Percentiles rank a stretch among this genome's conserved stretches.
Evolutionary conservation across 2,113 vertebrate species (phyloP).

Genomic region (Myrmecophaga tridactyla): DNA sequence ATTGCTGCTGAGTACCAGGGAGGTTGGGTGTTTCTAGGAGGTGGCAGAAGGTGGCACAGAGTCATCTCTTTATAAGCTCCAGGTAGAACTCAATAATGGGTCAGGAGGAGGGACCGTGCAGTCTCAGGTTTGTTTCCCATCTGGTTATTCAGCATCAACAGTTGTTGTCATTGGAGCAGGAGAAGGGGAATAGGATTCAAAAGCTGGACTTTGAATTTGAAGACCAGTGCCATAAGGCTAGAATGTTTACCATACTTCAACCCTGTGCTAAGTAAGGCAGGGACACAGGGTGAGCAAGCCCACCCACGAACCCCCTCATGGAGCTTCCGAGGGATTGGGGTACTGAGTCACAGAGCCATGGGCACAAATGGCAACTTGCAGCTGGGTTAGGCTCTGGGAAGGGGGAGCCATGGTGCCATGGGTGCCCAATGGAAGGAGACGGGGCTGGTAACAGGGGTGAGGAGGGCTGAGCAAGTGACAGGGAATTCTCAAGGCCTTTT

Average conservation of each 20-base stretch:
- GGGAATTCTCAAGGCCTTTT: background rate
- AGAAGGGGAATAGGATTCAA: background rate
- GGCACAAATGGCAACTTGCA: rapidly evolving
- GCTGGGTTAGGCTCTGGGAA: background rate
- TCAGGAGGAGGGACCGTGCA: background rate
- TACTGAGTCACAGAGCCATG: background rate
- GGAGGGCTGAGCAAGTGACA: too few species aligned
- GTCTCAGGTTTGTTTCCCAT: background rate
- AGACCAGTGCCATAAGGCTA: background rate
- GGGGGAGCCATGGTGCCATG: rapidly evolving
- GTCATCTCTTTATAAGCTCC: background rate
- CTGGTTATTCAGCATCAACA: background rate
- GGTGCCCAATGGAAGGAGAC: rapidly evolving
- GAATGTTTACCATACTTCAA: background rate
- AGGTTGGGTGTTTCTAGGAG: background rate
- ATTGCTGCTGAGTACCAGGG: background rate
- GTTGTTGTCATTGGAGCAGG: background rate
- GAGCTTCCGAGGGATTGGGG: background rate
- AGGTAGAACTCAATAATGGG: background rate
- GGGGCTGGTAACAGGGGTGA: background rate
- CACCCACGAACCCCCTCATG: rapidly evolving
- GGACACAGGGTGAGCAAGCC: background rate
- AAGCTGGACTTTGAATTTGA: background rate
- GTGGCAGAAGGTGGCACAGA: background rate
- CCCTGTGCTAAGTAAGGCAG: background rate